Base-by-base conservation (phyloP, 2,797 vertebrate genomes). In the Danio choprae region DNA sequence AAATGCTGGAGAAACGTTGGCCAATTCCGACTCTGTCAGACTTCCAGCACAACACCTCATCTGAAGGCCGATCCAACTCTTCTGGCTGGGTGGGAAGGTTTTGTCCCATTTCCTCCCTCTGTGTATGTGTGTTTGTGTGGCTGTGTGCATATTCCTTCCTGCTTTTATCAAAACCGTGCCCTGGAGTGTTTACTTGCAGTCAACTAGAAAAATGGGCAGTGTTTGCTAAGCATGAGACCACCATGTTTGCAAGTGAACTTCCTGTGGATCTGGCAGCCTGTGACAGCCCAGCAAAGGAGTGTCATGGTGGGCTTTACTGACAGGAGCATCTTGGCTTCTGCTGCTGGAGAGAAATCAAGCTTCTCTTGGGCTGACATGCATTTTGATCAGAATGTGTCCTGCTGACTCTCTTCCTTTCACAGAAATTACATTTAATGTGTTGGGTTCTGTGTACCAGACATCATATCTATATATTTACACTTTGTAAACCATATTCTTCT, bases 191-290 rank as follows among this genome's bases (percentile, higher is more conserved):
- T 91, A 92, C 90, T 90, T 90, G 89, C 64, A 88, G 89, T 89
- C 87, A 88, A 87, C 82, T 86, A 89, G 87, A 88, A 88, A 85
- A 86, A 82, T 84, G 84, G 48, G 44, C 89, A 90, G 92, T 90
- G 93, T 93, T 88, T 85, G 94, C 92, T 93, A 90, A 92, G 90
- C 91, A 85, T 89, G 89, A 90, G 95, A 95, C 94, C 95, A 95
- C 94, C 92, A 84, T 91, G 93, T 86, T 86, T 89, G 91, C 86
- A 88, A 90, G 81, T 87, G 90, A 88, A 91, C 88, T 95, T 95
- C 91, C 92, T 94, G 88, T 91, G 91, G 74, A 88, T 87, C 91
- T 88, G 88, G 87, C 86, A 89, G 85, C 87, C 78, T 88, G 82
- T 77, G 75, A 88, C 64, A 38, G 69, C 84, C 41, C 40, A 53